Percentiles rank a stretch among this genome's conserved stretches.
Conservation (phyloP, 2,113 vertebrate genomes). For the Pluvianellus socialis region DNA sequence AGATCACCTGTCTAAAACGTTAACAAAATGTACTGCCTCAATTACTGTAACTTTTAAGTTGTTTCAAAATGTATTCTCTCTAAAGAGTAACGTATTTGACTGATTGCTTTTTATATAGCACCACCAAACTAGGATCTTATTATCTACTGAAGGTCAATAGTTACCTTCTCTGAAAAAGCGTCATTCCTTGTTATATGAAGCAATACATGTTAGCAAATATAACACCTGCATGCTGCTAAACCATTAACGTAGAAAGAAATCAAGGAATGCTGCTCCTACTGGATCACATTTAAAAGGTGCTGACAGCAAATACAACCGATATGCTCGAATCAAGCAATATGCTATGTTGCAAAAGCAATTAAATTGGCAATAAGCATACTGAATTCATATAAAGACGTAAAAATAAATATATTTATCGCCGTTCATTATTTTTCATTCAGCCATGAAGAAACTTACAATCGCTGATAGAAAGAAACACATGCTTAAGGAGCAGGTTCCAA, state of each 20-base stretch:
- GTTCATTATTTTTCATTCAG: accelerated
- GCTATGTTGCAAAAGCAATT: not conserved
- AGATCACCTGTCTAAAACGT: not conserved
- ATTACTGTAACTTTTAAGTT: not conserved
- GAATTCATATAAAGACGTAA: not conserved
- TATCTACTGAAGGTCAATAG: not conserved
- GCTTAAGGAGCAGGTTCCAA: not conserved
- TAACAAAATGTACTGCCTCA: not conserved
- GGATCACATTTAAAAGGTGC: not conserved
- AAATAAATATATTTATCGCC: not conserved
- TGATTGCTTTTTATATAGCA: not conserved
- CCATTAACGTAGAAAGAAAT: not conserved
- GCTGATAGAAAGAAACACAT: not conserved
- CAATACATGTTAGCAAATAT: not conserved
- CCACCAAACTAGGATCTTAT: not conserved
- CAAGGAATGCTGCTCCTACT: not conserved
- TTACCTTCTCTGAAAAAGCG: not conserved
- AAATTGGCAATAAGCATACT: not conserved
- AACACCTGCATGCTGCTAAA: not conserved
- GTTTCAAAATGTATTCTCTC: not conserved
- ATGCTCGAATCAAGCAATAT: not conserved
- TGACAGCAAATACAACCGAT: not conserved
- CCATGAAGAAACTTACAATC: not conserved
- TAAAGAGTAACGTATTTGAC: not conserved
- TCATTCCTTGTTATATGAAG: not conserved